Base-by-base conservation (phyloP, 2,888 invertebrate species). In the Hydriomena furcata region DNA sequence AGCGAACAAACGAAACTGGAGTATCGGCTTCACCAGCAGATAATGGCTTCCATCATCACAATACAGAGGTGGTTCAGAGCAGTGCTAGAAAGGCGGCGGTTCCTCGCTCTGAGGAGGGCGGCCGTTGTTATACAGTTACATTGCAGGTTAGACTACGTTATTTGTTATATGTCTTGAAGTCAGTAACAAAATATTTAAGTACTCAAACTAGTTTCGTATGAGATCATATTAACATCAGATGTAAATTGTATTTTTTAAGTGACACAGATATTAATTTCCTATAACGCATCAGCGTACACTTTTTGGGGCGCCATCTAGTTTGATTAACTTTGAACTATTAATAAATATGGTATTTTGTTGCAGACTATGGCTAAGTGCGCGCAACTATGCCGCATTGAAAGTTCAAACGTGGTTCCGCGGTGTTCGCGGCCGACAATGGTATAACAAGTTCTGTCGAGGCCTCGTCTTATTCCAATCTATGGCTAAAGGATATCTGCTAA, bases 1-100 rank as follows among this genome's bases (percentile, higher is more conserved):
- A 96, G 96, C 20, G 98, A 98, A 81, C 98, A 98, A 83, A 94
- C 97, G 66, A 95, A 97, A 75, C 87, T 98, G 58, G 98, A 99
- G 77, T 96, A 96, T 73, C 94, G 96, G 63, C 91, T 99, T 43
- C 98, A 99, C 81, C 96, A 97, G 76, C 97, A 97, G 79, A 98
- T 98, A 63, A 96, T 98, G 93, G 94, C 96, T 44, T 95, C 97
- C 67, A 98, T 98, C 70, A 94, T 97, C 58, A 94, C 95, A 8
- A 95, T 99, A 67, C 98, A 99, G 85, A 91, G 97, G 57, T 98
- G 97, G 97, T 96, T 96, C 83, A 92, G 97, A 27, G 94, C 96
- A 0, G 94, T 95, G 66, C 85, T 97, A 31, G 96, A 96, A 71
- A 87, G 97, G 51, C 91, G 95, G 54, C 92, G 95, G 56, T 98